These are phyloP conservation scores for Pangasius sanitwongsei DNA, from an alignment of 2,797 vertebrate species.

Conservation along the genomic window DNA sequence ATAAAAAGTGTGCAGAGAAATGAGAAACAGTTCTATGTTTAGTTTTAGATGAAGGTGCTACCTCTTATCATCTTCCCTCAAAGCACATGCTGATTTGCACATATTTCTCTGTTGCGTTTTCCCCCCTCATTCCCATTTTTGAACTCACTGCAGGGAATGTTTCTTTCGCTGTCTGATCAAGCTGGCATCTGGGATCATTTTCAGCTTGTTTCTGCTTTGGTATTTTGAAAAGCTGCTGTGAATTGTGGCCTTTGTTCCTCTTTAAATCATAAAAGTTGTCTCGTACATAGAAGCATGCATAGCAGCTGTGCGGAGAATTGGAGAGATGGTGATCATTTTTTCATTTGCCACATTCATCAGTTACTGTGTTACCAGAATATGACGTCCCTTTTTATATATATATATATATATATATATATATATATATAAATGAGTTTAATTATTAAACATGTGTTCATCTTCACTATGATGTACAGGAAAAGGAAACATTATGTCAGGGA, in stretches of 20 bases:
- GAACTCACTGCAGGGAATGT: constrained; percentile 61
- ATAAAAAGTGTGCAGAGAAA: constrained; percentile 49
- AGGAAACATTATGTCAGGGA: neutral
- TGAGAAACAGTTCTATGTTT: constrained; percentile 57
- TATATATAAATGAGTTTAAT: neutral
- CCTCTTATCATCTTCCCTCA: constrained; percentile 45
- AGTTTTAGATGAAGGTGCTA: constrained; percentile 71
- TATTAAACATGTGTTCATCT: neutral
- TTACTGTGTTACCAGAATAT: neutral
- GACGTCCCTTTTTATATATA: neutral
- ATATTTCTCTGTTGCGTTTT: constrained; percentile 44
- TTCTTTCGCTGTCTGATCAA: constrained; percentile 53
- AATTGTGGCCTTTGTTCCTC: constrained; percentile 18
- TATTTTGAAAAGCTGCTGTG: constrained; percentile 10
- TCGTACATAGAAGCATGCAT: constrained; percentile 7
- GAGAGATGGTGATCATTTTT: neutral
- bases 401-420: too few relatives aligned
- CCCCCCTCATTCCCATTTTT: constrained; percentile 63
- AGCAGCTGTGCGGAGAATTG: neutral
- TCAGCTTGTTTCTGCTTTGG: constrained; percentile 16
- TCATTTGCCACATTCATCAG: neutral
- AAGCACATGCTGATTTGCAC: constrained; percentile 61
- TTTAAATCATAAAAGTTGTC: constrained; percentile 23
- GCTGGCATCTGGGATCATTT: constrained; percentile 37
- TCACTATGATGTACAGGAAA: neutral